Percentiles rank a stretch among this genome's conserved stretches.
phyloP scores from a whole-genome alignment of 2,113 vertebrate species.

The Chionomys nivalis region DNA sequence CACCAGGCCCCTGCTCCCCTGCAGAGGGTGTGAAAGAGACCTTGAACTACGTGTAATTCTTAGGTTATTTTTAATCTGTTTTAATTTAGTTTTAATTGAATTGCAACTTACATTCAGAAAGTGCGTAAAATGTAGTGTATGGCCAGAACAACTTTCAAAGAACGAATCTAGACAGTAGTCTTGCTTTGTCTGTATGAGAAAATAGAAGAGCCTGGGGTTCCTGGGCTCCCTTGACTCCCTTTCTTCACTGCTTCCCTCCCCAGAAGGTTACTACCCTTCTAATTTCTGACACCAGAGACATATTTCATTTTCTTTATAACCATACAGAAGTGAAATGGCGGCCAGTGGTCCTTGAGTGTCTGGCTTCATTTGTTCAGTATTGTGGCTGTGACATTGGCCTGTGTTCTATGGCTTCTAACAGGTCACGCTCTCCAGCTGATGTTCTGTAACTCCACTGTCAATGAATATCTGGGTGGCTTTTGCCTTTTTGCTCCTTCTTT shows the following conservation, averaged over 20 bases:
- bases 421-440: neutral
- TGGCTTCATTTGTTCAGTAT: neutral
- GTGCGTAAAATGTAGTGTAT: neutral
- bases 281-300: neutral
- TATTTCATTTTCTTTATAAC: neutral
- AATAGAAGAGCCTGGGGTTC: neutral
- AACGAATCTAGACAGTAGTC: neutral
- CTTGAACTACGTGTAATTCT: neutral
- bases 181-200: neutral
- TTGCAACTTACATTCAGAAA: neutral
- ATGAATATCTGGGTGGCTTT: neutral
- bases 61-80: neutral
- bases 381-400: neutral
- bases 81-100: neutral
- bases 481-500: conserved; percentile 19
- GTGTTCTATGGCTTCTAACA: accelerated
- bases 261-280: neutral
- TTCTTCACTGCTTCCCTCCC: neutral
- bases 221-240: neutral
- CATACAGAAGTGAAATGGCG: neutral
- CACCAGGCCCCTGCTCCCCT: neutral
- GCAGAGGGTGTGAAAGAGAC: neutral
- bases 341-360: neutral
- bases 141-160: conserved; percentile 11
- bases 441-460: neutral